Conservation (phyloP, 2,797 vertebrate species). For the Thamnophis elegans region DNA sequence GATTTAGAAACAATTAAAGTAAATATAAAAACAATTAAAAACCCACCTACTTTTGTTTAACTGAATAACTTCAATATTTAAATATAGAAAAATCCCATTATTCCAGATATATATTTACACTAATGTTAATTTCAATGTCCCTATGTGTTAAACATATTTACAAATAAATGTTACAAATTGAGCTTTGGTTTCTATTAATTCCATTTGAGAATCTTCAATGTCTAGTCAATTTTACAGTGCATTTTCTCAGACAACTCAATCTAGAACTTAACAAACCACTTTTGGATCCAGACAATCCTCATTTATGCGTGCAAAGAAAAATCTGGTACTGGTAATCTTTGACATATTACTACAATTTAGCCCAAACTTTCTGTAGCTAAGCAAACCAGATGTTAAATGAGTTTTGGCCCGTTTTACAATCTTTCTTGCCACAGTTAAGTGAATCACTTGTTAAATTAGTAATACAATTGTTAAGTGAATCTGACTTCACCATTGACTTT, state of each 20-base stretch:
- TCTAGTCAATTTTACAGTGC: not conserved
- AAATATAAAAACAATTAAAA: not conserved
- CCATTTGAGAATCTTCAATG: not conserved
- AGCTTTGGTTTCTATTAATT: not conserved
- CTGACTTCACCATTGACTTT: no score
- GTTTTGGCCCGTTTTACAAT: no score
- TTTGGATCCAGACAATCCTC: not conserved
- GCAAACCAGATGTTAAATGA: no score
- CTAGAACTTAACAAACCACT: not conserved
- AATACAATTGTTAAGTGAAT: no score
- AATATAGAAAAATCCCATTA: not conserved
- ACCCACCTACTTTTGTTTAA: not conserved
- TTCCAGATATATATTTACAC: not conserved
- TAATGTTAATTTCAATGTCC: not conserved
- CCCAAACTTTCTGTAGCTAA: no score
- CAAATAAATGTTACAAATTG: not conserved
- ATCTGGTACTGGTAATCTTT: not conserved
- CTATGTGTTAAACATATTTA: not conserved
- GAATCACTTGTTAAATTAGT: no score
- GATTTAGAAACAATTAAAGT: not conserved
- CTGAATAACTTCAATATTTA: not conserved
- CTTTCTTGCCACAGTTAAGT: no score
- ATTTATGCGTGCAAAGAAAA: not conserved
- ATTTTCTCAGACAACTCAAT: not conserved
- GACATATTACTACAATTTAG: no score